Evolutionary conservation across 2,797 vertebrate genomes (phyloP).

Genomic region (Premnoplex brunnescens): DNA sequence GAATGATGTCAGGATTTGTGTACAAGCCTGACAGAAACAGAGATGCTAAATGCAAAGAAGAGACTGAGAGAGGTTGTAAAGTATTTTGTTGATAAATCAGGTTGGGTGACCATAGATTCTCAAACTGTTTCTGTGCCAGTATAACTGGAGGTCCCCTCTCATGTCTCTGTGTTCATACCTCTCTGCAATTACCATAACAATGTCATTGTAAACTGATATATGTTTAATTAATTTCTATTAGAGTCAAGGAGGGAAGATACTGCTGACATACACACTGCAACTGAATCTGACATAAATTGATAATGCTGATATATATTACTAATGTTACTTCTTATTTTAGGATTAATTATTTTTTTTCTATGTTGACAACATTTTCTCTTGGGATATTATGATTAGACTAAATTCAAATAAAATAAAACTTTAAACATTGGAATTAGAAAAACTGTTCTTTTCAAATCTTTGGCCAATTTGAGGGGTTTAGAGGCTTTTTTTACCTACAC

Average conservation of each 20-base stretch:
- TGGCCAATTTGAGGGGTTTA: neutral
- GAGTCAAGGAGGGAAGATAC: neutral
- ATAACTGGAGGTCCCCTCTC: neutral
- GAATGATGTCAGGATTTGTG: neutral
- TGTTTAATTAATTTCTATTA: neutral
- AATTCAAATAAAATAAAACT: neutral
- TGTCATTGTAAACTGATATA: neutral
- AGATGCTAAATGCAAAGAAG: neutral
- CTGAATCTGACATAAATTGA: neutral
- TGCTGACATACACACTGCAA: neutral
- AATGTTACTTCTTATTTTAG: neutral
- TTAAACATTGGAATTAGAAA: neutral
- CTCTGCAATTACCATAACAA: neutral
- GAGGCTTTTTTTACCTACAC: rapidly evolving
- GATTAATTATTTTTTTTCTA: neutral
- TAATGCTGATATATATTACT: neutral
- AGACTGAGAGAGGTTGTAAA: neutral
- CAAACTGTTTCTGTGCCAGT: neutral
- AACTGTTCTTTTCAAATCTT: neutral
- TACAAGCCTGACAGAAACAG: neutral
- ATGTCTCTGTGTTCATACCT: neutral
- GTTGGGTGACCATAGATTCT: neutral
- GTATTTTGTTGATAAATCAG: neutral
- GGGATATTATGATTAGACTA: neutral
- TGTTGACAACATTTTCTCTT: neutral